Conservation (phyloP, 2,797 vertebrate species). For the Petrocephalus sullivani region DNA sequence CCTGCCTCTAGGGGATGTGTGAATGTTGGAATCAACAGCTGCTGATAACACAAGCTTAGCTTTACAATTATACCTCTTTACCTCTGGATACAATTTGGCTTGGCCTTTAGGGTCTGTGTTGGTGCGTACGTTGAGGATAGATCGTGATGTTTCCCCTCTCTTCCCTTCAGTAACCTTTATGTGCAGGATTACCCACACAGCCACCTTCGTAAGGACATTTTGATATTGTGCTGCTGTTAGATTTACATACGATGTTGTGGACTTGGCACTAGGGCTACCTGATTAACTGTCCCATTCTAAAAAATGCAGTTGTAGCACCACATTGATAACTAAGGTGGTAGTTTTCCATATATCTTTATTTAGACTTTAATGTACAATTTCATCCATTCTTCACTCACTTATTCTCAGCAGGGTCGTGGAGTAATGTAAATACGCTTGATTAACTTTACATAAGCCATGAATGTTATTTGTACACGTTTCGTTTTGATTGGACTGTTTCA, state of each 20-base stretch:
- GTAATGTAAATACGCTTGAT: not conserved
- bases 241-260: not conserved
- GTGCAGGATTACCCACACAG: not conserved
- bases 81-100: not conserved
- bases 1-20: not conserved
- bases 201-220: not conserved
- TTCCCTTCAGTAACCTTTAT: not conserved
- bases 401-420: not conserved
- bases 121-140: not conserved
- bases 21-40: not conserved
- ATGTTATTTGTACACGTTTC: not conserved
- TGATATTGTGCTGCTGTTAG: not conserved
- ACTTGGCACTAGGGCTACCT: not conserved
- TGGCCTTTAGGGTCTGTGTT: not conserved
- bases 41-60: not conserved
- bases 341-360: not conserved
- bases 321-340: not conserved
- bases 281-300: not conserved
- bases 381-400: not conserved
- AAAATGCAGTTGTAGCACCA: not conserved
- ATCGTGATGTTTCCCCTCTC: not conserved
- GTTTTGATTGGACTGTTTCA: not conserved
- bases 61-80: not conserved
- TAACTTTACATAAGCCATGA: not conserved
- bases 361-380: not conserved